phyloP scores from a whole-genome alignment of 2,113 vertebrate genomes.

The Chloropsis hardwickii region DNA sequence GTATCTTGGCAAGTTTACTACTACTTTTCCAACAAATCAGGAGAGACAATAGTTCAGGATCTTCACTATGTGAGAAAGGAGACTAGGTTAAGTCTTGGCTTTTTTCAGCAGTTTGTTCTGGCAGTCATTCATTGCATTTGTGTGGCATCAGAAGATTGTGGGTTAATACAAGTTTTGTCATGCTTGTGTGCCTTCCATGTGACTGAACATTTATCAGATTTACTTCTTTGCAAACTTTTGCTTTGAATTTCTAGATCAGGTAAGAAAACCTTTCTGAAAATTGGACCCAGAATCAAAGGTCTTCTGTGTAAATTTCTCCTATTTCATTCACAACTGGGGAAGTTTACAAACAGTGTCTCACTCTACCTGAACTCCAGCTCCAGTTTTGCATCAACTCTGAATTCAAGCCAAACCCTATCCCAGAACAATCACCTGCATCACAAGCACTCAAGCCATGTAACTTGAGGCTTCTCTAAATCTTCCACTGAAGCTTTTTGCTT shows the following conservation, averaged over 20 bases:
- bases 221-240: not conserved
- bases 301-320: not conserved
- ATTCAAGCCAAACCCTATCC: not conserved
- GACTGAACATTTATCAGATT: not conserved
- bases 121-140: accelerated
- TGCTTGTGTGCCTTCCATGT: not conserved
- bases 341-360: not conserved
- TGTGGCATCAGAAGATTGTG: not conserved
- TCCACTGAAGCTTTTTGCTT: not conserved
- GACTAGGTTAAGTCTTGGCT: not conserved
- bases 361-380: not conserved
- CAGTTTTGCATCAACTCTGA: not conserved
- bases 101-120: not conserved
- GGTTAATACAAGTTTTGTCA: not conserved
- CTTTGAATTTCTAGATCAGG: not conserved
- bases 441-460: not conserved
- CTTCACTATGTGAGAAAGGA: not conserved
- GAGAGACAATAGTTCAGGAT: not conserved
- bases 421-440: not conserved
- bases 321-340: not conserved
- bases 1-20: not conserved
- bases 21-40: not conserved
- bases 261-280: not conserved
- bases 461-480: not conserved
- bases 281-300: not conserved